These are phyloP conservation scores for Chalcis sispes DNA, from an alignment of 2,888 invertebrate genomes.

Conservation along the genomic window DNA sequence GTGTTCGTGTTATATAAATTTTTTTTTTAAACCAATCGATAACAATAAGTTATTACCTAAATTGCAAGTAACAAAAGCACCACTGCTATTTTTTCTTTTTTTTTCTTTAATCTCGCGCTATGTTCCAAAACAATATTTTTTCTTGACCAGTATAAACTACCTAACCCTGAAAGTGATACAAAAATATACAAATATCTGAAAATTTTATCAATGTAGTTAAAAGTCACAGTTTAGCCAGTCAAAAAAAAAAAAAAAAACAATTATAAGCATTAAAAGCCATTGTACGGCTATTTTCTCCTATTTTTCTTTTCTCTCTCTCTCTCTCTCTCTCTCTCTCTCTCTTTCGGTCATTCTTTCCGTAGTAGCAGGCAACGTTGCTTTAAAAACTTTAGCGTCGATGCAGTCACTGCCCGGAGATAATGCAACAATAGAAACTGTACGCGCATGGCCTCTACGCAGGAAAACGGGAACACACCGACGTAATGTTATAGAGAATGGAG, in stretches of 20 bases:
- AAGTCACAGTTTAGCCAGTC: slow-evolving; percentile 33
- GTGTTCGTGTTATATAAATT: no score
- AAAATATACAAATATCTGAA: slow-evolving; percentile 28
- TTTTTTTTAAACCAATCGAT: no score
- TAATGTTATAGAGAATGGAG: background rate
- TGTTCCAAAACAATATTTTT: background rate
- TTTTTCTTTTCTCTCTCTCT: background rate
- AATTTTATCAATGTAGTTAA: slow-evolving; percentile 39
- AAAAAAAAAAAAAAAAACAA: slow-evolving; percentile 10
- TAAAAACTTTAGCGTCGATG: slow-evolving; percentile 69
- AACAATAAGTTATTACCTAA: no score
- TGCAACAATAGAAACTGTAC: slow-evolving; percentile 65
- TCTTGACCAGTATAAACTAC: background rate
- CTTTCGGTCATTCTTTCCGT: background rate
- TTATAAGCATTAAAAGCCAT: slow-evolving; percentile 2
- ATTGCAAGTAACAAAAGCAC: no score
- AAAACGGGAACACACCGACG: slow-evolving; percentile 43
- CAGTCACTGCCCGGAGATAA: slow-evolving; percentile 68
- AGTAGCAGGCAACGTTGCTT: slow-evolving; percentile 56
- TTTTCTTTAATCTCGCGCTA: background rate
- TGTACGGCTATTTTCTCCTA: background rate
- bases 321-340: background rate
- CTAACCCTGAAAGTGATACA: slow-evolving; percentile 24
- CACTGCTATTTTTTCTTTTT: no score
- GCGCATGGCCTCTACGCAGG: background rate